These are phyloP conservation scores for Stictonetta naevosa DNA, from an alignment of 2,113 vertebrate genomes.

Conservation along the genomic window DNA sequence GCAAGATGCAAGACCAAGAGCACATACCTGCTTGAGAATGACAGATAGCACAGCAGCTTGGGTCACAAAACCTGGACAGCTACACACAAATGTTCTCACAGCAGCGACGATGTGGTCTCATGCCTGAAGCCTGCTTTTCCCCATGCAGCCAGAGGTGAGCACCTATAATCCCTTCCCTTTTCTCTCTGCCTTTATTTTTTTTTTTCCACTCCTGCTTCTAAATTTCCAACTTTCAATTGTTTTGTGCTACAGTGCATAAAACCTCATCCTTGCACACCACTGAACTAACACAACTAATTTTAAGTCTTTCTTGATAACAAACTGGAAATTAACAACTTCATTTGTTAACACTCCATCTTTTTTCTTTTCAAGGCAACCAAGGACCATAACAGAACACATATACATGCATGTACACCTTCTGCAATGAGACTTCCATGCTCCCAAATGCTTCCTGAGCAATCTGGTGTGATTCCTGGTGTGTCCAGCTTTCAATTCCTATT, in stretches of 20 bases:
- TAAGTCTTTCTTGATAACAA: not conserved
- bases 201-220: not conserved
- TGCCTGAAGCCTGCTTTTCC: not conserved
- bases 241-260: not conserved
- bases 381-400: not conserved
- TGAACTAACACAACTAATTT: not conserved
- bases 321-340: not conserved
- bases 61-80: not conserved
- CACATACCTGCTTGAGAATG: not conserved
- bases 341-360: not conserved
- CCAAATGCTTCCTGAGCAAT: not conserved
- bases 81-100: accelerated
- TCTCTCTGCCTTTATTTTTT: not conserved
- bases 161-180: not conserved
- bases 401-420: not conserved
- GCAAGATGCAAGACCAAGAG: not conserved
- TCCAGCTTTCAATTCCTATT: not conserved
- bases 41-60: not conserved
- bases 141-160: not conserved
- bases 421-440: not conserved
- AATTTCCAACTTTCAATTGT: not conserved
- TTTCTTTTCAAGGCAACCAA: not conserved
- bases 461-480: not conserved
- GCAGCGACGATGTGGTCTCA: not conserved
- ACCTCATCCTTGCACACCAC: not conserved